Percentiles rank a stretch among this genome's conserved stretches.
Evolutionary conservation across 2,797 vertebrate genomes (phyloP).

Genomic region (Trichosurus vulpecula): DNA sequence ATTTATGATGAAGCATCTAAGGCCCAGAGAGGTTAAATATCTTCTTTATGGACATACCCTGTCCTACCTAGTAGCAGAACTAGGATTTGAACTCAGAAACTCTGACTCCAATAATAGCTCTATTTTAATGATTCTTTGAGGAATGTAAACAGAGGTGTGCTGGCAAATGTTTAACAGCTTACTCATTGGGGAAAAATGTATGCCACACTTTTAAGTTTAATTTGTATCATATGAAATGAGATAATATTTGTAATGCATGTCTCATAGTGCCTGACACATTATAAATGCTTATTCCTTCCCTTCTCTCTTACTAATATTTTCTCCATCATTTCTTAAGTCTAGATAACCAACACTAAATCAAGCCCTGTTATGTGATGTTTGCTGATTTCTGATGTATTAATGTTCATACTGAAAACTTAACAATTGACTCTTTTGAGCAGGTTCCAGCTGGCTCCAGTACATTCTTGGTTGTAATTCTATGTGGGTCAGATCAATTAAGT

Average conservation of each 20-base stretch:
- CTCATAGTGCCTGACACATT: neutral
- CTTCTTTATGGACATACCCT: neutral
- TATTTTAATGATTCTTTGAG: neutral
- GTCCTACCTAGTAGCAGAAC: neutral
- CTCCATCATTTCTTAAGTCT: neutral
- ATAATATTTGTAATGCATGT: neutral
- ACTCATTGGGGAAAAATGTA: neutral
- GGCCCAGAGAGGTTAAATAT: neutral
- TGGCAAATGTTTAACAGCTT: neutral
- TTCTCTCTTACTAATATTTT: neutral
- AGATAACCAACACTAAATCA: neutral
- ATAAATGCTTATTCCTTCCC: neutral
- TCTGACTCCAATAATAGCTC: neutral
- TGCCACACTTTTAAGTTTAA: neutral
- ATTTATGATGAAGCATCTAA: neutral
- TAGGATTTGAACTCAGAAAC: neutral
- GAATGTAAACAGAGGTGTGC: neutral
- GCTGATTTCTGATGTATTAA: neutral
- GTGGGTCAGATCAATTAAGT: slow-evolving; percentile 40
- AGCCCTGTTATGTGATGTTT: neutral
- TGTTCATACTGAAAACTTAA: neutral
- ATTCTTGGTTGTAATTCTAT: slow-evolving; percentile 57
- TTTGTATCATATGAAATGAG: neutral
- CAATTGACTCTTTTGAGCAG: neutral
- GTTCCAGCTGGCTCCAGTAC: neutral